Evolutionary conservation across 2,113 vertebrate genomes (phyloP).

Genomic region (Oncorhynchus tshawytscha): DNA sequence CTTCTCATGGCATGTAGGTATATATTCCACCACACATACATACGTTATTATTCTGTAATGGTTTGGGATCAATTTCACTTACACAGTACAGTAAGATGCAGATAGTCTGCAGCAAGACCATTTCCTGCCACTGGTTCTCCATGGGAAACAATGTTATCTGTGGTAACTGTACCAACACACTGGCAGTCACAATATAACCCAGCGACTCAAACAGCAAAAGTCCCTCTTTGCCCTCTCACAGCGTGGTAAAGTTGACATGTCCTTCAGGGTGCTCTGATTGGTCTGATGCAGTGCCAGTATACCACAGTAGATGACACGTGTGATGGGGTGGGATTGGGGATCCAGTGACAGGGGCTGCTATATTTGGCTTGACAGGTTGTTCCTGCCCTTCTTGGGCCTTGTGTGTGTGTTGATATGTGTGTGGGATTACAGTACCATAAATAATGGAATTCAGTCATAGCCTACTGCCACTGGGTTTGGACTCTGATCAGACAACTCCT

Average conservation of each 20-base stretch:
- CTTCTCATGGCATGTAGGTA: background rate
- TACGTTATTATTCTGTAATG: background rate
- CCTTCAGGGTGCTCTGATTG: slow-evolving; percentile 30
- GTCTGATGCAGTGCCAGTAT: slow-evolving; percentile 11
- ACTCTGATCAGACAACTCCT: background rate
- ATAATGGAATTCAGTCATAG: background rate
- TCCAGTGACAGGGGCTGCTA: slow-evolving; percentile 63
- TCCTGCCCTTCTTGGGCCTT: slow-evolving; percentile 71
- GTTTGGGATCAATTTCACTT: no score
- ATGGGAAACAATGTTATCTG: no score
- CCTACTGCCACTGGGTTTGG: background rate
- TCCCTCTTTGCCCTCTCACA: slow-evolving; percentile 12
- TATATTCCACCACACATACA: background rate
- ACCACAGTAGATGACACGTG: slow-evolving; percentile 17
- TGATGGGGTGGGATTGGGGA: slow-evolving; percentile 24
- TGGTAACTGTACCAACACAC: background rate
- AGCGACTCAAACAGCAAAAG: background rate
- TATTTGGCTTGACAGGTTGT: slow-evolving; percentile 63
- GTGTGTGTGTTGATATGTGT: slow-evolving; percentile 22
- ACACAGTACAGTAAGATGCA: no score
- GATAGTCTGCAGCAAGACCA: no score
- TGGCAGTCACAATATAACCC: background rate
- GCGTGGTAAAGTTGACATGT: slow-evolving; percentile 9
- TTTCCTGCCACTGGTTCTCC: no score
- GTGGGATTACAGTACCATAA: background rate